Evolutionary conservation across 64 coral and sea anemone species (phyloP), one percentile per base, ranked within the genome.

Genomic region (Actinia equina): DNA sequence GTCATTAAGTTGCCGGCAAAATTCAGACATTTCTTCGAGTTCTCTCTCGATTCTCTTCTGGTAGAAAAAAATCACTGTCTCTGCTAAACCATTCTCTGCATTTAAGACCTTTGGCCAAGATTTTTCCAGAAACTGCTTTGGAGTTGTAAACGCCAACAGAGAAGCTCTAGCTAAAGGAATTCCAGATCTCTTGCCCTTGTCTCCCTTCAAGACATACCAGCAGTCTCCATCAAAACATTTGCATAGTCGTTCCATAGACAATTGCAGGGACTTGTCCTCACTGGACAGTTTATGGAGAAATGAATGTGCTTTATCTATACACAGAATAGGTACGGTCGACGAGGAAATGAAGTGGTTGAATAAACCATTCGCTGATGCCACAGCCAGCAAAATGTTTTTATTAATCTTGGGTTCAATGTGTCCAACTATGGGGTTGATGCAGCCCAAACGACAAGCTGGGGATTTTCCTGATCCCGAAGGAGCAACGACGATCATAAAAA

Each of bases 141-240:
- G 92, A 19, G 88, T 90, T 13, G 78, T 94, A 18, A 87, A 94
- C 5, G 88, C 92, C 18, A 90, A 22, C 23, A 94, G 25, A 46
- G 84, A 82, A 26, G 85, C 83, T 27, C 85, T 89, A 54, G 92
- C 59, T 20, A 77, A 94, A 5, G 92, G 71, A 44, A 90, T 37
- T 0, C 92, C 92, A 17, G 20, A 63, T 26, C 58, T 82, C 71
- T 94, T 90, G 23, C 76, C 88, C 42, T 94, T 87, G 63, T 52
- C 83, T 59, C 88, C 84, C 71, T 90, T 94, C 3, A 87, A 17
- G 5, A 94, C 85, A 80, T 90, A 94, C 92, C 89, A 94, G 52
- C 85, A 92, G 42, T 95, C 83, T 3, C 74, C 94, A 49, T 95
- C 90, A 17, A 52, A 95, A 20, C 67, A 76, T 58, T 91, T 91